Conservation (phyloP, 2,888 invertebrate species). For the Pinctada fucata region DNA sequence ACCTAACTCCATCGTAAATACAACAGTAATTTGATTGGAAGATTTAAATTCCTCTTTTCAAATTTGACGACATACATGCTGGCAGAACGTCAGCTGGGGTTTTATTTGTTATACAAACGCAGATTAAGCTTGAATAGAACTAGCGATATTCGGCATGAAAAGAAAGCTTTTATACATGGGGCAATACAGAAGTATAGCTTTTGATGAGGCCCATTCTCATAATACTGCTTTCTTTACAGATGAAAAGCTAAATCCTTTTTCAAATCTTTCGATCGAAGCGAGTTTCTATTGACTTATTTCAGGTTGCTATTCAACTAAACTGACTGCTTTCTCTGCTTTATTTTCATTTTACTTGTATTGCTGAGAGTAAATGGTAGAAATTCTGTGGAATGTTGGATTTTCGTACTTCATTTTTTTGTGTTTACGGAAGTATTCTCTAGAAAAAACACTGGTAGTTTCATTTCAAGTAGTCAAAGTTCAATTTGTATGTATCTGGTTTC, state of each 20-base stretch:
- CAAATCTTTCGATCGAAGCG: conserved; percentile 48
- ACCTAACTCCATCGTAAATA: not conserved
- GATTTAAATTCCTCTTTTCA: conserved; percentile 20
- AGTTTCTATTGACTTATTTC: conserved; percentile 40
- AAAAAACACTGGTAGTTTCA: no score
- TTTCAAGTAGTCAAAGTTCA: no score
- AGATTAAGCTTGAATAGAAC: conserved; percentile 37
- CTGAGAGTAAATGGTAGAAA: conserved; percentile 6
- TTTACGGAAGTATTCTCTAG: no score
- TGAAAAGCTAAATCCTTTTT: conserved; percentile 49
- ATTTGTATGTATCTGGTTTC: no score
- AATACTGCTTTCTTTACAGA: conserved; percentile 43
- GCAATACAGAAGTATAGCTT: conserved; percentile 27
- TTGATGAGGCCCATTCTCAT: conserved; percentile 40
- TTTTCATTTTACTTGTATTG: conserved; percentile 11
- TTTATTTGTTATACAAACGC: conserved; percentile 35
- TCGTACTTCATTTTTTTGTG: not conserved
- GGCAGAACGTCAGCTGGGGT: conserved; percentile 34
- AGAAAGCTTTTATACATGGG: conserved; percentile 32
- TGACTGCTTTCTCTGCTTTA: conserved; percentile 6
- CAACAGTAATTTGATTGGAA: conserved; percentile 7
- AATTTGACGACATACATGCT: conserved; percentile 24
- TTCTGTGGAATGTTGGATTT: not conserved
- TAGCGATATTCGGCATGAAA: conserved; percentile 35
- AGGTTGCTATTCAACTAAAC: conserved; percentile 30